Evolutionary conservation across 2,797 vertebrate genomes (phyloP), one percentile per base, ranked within the genome.

Genomic region (Ctenochaetus hawaiiensis): DNA sequence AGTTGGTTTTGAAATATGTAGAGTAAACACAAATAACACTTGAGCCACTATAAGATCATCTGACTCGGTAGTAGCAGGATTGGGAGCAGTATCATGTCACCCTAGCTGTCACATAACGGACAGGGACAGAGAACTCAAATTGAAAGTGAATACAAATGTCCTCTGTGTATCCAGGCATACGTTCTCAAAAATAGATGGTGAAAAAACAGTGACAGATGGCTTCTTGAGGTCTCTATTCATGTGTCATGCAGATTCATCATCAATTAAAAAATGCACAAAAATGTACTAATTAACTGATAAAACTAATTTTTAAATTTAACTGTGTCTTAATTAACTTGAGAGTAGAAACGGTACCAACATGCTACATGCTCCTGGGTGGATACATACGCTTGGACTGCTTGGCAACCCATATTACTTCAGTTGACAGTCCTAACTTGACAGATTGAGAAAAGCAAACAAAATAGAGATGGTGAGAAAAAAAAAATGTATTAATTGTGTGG

Each of bases 41-140:
- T 64, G 45, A 84, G 78, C 41, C 12, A 12, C 53, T 26, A 84
- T 54, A 45, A 61, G 67, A 81, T 75, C 61, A 65, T 51, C 68
- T 81, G 77, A 43, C 60, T 26, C 23, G 3, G 78, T 43, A 75
- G 43, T n/a, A 75, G 78, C 45, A 61, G 45, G 58, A 80, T 70
- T 65, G 60, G 61, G 67, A 62, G 75, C 63, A 14, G 30, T 82
- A 70, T 81, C 82, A 67, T 64, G 80, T 89, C 85, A 54, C 82
- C 63, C 59, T 56, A 43, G 80, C 51, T 75, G 65, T 72, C 70
- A 78, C 66, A 62, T 78, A 76, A 60, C 8, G 0, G 43, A 34
- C 70, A 53, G 58, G 71, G 65, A 47, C 37, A 71, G 43, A 66
- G 67, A 75, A 61, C 20, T 45, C 8, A 0, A 73, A 68, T 37